phyloP scores from a whole-genome alignment of 2,113 vertebrate species.

The Brachyhypopomus gauderio region DNA sequence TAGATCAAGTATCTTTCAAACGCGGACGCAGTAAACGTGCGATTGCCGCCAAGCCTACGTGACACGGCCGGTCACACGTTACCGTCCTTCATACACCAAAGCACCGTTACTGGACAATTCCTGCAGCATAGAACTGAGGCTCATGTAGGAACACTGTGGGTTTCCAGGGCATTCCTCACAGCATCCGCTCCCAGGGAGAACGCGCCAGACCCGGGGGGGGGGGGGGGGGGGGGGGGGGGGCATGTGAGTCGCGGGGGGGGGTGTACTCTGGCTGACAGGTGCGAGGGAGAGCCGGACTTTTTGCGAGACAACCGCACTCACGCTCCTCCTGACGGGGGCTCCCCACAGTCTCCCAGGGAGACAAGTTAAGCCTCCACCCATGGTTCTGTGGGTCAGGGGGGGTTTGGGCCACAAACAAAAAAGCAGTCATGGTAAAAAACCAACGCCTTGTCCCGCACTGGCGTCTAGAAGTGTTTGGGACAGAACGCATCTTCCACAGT shows the following conservation, averaged over 20 bases:
- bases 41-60: not conserved
- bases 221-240: not conserved
- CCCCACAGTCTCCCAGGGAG: not conserved
- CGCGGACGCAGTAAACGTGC: not conserved
- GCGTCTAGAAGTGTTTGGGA: not conserved
- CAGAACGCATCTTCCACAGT: not conserved
- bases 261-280: slow-evolving; percentile 32
- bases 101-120: not conserved
- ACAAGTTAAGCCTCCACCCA: not conserved
- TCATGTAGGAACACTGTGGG: too few species aligned
- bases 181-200: too few species aligned
- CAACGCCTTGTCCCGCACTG: too few species aligned
- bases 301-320: slow-evolving; percentile 4
- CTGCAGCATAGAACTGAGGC: not conserved
- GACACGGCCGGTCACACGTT: not conserved
- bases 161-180: too few species aligned
- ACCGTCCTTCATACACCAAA: not conserved
- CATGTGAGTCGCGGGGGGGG: slow-evolving; percentile 16
- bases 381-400: not conserved
- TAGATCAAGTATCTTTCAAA: not conserved
- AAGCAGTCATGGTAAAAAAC: not conserved
- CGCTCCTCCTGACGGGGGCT: slow-evolving; percentile 31
- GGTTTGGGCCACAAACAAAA: not conserved
- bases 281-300: slow-evolving; percentile 26
- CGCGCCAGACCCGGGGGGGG: not conserved